Conservation (phyloP, 2,888 invertebrate genomes). For the Amphipoea lucens region DNA sequence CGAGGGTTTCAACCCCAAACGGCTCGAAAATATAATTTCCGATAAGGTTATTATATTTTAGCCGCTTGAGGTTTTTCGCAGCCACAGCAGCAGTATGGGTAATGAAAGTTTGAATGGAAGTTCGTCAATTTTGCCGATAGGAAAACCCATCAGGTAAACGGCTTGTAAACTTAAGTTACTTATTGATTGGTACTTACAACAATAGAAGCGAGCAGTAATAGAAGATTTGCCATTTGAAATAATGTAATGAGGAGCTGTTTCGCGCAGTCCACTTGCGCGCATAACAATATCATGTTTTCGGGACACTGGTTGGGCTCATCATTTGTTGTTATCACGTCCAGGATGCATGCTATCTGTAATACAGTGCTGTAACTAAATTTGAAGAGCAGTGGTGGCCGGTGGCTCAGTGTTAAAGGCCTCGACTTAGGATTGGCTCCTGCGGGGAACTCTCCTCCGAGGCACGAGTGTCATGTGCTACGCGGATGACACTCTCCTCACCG, state of each 20-base stretch:
- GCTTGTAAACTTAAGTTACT: neutral
- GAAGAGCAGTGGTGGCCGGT: neutral
- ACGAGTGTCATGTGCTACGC: too few species aligned
- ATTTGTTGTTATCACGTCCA: slow-evolving; percentile 68
- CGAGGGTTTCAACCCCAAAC: too few species aligned
- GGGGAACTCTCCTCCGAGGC: too few species aligned
- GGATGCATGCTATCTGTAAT: slow-evolving; percentile 64
- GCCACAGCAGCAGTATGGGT: too few species aligned
- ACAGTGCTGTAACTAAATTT: neutral
- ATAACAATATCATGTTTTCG: slow-evolving; percentile 41
- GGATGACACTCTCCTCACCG: too few species aligned
- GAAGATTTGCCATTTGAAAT: slow-evolving; percentile 79
- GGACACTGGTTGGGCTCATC: slow-evolving; percentile 38
- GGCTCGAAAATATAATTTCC: too few species aligned
- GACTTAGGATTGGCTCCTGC: too few species aligned
- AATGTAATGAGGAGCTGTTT: slow-evolving; percentile 71
- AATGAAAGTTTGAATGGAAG: neutral
- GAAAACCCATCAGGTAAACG: neutral
- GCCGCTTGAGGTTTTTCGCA: too few species aligned
- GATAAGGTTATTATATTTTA: too few species aligned
- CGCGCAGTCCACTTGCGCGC: slow-evolving; percentile 70
- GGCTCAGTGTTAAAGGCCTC: too few species aligned
- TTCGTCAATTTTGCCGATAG: too few species aligned
- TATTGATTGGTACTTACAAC: slow-evolving; percentile 68
- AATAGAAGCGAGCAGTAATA: slow-evolving; percentile 76